Percentiles rank a stretch among this genome's conserved stretches.
Evolutionary conservation across 2,888 invertebrate genomes (phyloP).

Genomic region (Eurytoma adleriae): DNA sequence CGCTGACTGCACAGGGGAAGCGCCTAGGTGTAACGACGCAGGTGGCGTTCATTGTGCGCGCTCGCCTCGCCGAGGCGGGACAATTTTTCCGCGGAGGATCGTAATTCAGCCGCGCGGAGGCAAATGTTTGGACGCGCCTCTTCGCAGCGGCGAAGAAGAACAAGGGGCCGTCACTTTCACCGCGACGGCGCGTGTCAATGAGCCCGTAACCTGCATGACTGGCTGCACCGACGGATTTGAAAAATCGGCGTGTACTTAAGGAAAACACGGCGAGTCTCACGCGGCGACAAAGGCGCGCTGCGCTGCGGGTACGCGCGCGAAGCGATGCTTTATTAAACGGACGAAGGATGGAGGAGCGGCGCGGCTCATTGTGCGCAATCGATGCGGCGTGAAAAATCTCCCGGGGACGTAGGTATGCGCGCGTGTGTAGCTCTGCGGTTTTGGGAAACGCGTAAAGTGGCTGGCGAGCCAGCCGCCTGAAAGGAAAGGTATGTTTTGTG

Average conservation of each 20-base stretch:
- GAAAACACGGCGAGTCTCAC: constrained; percentile 12
- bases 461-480: constrained; percentile 12
- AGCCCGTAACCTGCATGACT: background rate
- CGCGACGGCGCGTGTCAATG: constrained; percentile 2
- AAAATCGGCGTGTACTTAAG: constrained; percentile 1
- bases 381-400: constrained; percentile 36
- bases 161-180: background rate
- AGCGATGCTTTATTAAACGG: background rate
- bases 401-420: background rate
- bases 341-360: background rate
- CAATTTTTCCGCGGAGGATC: constrained; percentile 16
- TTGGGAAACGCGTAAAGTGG: constrained; percentile 2
- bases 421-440: constrained; percentile 8
- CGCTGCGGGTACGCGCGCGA: too few species aligned
- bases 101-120: constrained; percentile 26
- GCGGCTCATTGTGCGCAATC: constrained; percentile 9
- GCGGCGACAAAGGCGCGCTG: background rate
- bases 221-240: constrained; percentile 3
- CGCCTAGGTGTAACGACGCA: constrained; percentile 14
- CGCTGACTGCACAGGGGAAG: background rate
- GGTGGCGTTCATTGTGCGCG: constrained; percentile 35
- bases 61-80: too few species aligned
- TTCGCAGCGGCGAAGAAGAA: background rate
- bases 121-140: constrained; percentile 39
- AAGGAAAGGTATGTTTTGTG: constrained; percentile 48